Evolutionary conservation across 2,888 invertebrate genomes (phyloP).

Genomic region (Operophtera brumata): DNA sequence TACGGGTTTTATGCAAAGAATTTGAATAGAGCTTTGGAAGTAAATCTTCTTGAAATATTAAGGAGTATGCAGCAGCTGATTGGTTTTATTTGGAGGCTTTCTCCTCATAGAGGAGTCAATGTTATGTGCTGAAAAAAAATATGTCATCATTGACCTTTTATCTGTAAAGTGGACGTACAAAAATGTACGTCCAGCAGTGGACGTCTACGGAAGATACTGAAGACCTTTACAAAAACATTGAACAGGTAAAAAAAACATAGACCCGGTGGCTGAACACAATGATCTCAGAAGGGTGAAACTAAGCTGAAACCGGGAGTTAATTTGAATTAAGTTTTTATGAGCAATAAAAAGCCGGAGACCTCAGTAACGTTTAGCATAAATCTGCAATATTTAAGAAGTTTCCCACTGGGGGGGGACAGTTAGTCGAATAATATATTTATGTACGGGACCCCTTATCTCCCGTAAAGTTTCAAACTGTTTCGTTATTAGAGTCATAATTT

Average conservation of each 20-base stretch:
- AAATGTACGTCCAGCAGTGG: too few relatives aligned
- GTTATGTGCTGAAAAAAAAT: too few relatives aligned
- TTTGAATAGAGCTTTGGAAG: too few relatives aligned
- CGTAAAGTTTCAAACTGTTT: slow-evolving; percentile 25
- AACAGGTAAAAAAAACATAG: background rate
- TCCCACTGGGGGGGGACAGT: slow-evolving; percentile 49
- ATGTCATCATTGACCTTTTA: too few relatives aligned
- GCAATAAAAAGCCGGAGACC: slow-evolving; percentile 52
- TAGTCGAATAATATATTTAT: slow-evolving; percentile 51
- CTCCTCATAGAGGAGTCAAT: too few relatives aligned
- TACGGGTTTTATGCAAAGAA: too few relatives aligned
- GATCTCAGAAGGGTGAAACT: slow-evolving; percentile 30
- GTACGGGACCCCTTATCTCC: slow-evolving; percentile 27
- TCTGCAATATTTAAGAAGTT: slow-evolving; percentile 69
- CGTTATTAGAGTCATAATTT: slow-evolving; percentile 27
- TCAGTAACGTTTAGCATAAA: slow-evolving; percentile 64
- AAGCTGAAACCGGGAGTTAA: slow-evolving; percentile 49
- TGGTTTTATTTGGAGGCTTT: too few relatives aligned
- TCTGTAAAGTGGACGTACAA: too few relatives aligned
- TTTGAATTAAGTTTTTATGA: slow-evolving; percentile 63
- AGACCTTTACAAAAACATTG: too few relatives aligned
- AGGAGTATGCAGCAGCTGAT: too few relatives aligned
- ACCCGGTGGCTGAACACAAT: background rate
- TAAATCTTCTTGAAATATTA: too few relatives aligned
- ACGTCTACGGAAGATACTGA: too few relatives aligned